Percentiles rank a stretch among this genome's conserved stretches.
Conservation (phyloP, 2,113 vertebrate genomes). For the Falcunculus frontatus region DNA sequence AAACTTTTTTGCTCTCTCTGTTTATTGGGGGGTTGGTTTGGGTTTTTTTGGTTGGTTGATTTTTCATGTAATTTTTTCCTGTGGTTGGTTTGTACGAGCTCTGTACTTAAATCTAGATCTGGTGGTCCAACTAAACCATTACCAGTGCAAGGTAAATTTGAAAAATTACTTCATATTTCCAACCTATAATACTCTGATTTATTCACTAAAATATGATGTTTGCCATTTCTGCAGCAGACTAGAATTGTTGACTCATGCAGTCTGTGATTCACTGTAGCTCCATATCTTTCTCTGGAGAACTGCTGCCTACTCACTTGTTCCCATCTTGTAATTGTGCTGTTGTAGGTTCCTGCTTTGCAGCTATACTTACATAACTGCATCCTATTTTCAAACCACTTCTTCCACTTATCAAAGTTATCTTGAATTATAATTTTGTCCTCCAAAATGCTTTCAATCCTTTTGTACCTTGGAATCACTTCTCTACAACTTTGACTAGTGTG, state of each 20-base stretch:
- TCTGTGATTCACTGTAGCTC: constrained; percentile 50
- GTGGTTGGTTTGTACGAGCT: neutral
- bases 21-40: neutral
- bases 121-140: neutral
- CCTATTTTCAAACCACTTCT: constrained; percentile 31
- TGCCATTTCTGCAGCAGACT: constrained; percentile 24
- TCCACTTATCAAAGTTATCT: neutral
- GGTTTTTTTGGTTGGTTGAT: neutral
- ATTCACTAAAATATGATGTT: neutral
- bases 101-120: neutral
- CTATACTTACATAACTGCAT: constrained; percentile 50
- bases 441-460: neutral
- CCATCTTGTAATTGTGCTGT: constrained; percentile 45
- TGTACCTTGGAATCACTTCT: neutral
- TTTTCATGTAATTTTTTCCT: neutral
- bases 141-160: neutral
- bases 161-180: neutral
- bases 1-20: neutral
- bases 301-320: constrained; percentile 65
- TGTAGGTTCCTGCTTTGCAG: constrained; percentile 51
- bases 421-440: neutral
- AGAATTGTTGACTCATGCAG: constrained; percentile 57
- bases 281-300: neutral
- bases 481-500: neutral
- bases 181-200: neutral